These are phyloP conservation scores for Colinus virginianus DNA, from an alignment of 2,113 vertebrate genomes.

Conservation along the genomic window DNA sequence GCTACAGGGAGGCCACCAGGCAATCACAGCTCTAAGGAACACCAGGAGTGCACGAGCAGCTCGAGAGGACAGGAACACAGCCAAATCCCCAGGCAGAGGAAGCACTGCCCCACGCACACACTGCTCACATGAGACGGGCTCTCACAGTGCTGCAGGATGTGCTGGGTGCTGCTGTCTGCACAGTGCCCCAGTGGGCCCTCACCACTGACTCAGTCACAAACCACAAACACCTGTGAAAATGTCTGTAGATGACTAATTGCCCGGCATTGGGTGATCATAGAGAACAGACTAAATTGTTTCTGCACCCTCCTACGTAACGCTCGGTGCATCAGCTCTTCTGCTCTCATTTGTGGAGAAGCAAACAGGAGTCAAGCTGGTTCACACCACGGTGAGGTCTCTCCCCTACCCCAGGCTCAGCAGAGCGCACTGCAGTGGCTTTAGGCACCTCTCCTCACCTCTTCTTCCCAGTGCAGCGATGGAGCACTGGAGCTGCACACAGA, in stretches of 20 bases:
- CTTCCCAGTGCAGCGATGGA: too few relatives aligned
- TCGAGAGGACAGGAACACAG: background rate
- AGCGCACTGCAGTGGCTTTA: background rate
- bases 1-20: background rate
- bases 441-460: background rate
- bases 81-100: rapidly evolving
- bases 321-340: background rate
- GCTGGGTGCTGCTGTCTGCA: background rate
- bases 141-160: background rate
- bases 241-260: background rate
- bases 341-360: background rate
- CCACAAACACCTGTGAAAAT: background rate
- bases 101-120: rapidly evolving
- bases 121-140: background rate
- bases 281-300: background rate
- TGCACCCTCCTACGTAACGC: background rate
- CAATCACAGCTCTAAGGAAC: background rate
- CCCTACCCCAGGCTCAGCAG: background rate
- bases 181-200: too few relatives aligned
- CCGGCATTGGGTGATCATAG: rapidly evolving
- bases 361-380: background rate
- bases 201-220: background rate
- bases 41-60: background rate
- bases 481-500: too few relatives aligned
- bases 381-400: background rate